Evolutionary conservation across 1,140 invertebrate species (phyloP), one percentile per base, ranked within the genome.

Genomic region (Eufriesea mexicana): DNA sequence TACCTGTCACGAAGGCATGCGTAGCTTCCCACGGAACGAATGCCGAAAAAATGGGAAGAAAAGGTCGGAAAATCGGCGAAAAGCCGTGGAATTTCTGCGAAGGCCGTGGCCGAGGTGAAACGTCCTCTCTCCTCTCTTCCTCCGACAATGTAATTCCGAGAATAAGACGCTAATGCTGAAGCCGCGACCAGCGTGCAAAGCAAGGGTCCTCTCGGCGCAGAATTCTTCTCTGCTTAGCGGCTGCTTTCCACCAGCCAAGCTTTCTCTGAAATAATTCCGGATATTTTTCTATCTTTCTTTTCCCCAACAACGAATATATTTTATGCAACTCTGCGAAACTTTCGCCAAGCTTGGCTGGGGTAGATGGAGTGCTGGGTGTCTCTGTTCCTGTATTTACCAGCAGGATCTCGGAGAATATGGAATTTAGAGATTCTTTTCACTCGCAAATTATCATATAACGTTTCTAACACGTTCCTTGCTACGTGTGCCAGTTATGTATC

Each of bases 1-100:
- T 71, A 57, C 54, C 54, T 79, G 67, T 72, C 78, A 20, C 47
- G 55, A 62, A 62, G 54, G 20, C 51, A 79, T 61, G 35, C 35
- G 35, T 59, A 61, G 42, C 42, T 79, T 79, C 77, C 47, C 67
- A 79, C 77, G 78, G 68, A 64, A 73, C 57, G 28, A 61, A 68
- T 9, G 14, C 16, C 45, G 35, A n/a, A 51, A 79, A 61, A 77
- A 16, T 12, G 35, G 23, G 6, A 23, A n/a, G 14, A 25, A 14
- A 72, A 57, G 54, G 10, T 16, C 10, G 51, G 12, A 20, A 49
- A 75, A 42, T 14, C 18, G 12, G 76, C 5, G 47, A n/a, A 28
- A 67, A 55, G 28, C n/a, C 18, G 64, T 9, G 42, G 12, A 78
- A 68, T 64, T 57, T 78, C 64, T 14, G 20, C 25, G 64, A 78